Conservation (phyloP, 2,888 invertebrate genomes). For the Tetragnatha montana region DNA sequence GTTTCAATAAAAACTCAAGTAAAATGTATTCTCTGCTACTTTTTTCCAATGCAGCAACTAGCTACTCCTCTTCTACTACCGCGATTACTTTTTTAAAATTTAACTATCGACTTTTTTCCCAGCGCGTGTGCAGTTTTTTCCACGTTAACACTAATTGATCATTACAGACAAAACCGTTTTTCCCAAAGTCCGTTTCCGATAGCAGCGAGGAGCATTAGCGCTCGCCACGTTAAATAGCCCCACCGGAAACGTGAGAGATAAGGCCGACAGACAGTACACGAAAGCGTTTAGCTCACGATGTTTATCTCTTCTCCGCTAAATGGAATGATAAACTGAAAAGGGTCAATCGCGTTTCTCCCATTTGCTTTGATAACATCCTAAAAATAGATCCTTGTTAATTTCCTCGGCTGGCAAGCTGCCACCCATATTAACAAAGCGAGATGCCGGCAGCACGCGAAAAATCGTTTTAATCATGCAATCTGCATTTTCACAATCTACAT, state of each 20-base stretch:
- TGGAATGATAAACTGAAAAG: constrained; percentile 15
- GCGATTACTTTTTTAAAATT: not conserved
- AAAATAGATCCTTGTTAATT: constrained; percentile 37
- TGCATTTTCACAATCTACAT: not conserved
- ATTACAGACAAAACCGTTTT: constrained; percentile 6
- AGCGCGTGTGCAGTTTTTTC: not conserved
- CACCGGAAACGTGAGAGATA: not conserved
- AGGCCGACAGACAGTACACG: not conserved
- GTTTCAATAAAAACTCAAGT: too few species aligned
- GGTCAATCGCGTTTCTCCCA: constrained; percentile 22
- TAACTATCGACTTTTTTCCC: too few species aligned
- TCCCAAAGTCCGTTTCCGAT: not conserved
- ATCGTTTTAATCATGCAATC: constrained; percentile 14
- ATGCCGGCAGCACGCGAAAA: constrained; percentile 18
- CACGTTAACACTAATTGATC: not conserved
- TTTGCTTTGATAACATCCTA: constrained; percentile 12
- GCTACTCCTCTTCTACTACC: too few species aligned
- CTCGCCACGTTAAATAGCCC: not conserved
- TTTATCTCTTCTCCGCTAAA: not conserved
- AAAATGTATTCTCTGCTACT: too few species aligned
- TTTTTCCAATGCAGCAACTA: too few species aligned
- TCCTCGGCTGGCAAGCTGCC: constrained; percentile 25
- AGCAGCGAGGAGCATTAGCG: not conserved
- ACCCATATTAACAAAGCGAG: not conserved
- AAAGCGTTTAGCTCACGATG: not conserved